A percentile compares a stretch with the other conserved stretches of the same genome.
phyloP scores from a whole-genome alignment of 2,888 invertebrate genomes.

The Drosophila macrothrix region DNA sequence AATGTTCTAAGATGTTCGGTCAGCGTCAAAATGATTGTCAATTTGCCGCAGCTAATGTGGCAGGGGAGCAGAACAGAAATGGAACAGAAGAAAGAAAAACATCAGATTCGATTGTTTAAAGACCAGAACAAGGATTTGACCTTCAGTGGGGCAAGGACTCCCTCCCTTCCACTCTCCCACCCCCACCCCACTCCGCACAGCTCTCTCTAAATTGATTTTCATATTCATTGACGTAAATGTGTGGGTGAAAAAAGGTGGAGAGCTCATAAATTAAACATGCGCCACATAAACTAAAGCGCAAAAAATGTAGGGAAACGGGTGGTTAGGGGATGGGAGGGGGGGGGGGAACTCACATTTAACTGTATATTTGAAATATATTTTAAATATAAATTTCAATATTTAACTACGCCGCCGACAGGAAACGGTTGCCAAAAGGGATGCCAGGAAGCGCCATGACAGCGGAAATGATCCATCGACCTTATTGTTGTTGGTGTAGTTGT shows the following conservation, averaged over 20 bases:
- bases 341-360: slow-evolving; percentile 62
- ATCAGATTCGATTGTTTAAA: slow-evolving; percentile 35
- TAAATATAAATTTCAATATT: slow-evolving; percentile 80
- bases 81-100: slow-evolving; percentile 3
- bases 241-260: background rate
- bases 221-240: slow-evolving; percentile 67
- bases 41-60: slow-evolving; percentile 74
- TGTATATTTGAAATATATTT: slow-evolving; percentile 77
- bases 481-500: slow-evolving; percentile 6
- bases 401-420: slow-evolving; percentile 78
- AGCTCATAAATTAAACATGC: slow-evolving; percentile 77
- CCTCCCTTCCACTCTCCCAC: background rate
- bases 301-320: slow-evolving; percentile 40
- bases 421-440: slow-evolving; percentile 68
- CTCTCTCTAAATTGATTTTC: slow-evolving; percentile 67
- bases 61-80: slow-evolving; percentile 47
- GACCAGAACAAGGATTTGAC: slow-evolving; percentile 43
- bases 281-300: slow-evolving; percentile 72
- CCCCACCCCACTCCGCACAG: background rate
- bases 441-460: slow-evolving; percentile 73
- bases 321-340: background rate
- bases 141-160: slow-evolving; percentile 37
- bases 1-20: slow-evolving; percentile 21
- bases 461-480: slow-evolving; percentile 80
- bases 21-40: slow-evolving; percentile 68